These are phyloP conservation scores for Dryadula phaetusa DNA, from an alignment of 2,888 invertebrate species.

Conservation along the genomic window DNA sequence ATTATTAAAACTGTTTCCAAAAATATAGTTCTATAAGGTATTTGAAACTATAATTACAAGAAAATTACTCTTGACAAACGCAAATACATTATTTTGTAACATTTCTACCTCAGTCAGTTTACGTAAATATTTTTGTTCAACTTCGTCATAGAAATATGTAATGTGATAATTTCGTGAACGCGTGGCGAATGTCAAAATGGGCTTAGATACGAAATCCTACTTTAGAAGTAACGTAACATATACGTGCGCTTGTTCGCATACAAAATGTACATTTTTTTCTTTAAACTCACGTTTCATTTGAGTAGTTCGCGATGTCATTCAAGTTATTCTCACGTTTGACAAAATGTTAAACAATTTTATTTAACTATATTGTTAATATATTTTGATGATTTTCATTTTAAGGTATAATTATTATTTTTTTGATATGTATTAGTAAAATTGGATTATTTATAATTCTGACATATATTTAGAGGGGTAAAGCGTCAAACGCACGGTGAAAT, in stretches of 20 bases:
- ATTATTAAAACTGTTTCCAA: too few species aligned
- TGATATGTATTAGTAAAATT: too few species aligned
- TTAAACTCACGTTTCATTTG: conserved; percentile 45
- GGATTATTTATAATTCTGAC: too few species aligned
- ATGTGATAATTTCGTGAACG: conserved; percentile 36
- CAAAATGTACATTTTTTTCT: conserved; percentile 46
- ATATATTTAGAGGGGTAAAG: too few species aligned
- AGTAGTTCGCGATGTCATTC: conserved; percentile 48
- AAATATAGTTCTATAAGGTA: too few species aligned
- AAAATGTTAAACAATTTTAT: conserved; percentile 27
- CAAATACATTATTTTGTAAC: neutral
- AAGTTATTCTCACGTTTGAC: conserved; percentile 51
- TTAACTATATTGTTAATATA: neutral
- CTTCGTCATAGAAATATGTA: conserved; percentile 25
- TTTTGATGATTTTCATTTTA: too few species aligned
- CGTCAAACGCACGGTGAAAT: too few species aligned
- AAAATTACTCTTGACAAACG: too few species aligned
- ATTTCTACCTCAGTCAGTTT: neutral
- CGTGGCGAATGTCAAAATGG: conserved; percentile 37
- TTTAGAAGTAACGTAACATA: conserved; percentile 43
- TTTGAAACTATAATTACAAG: too few species aligned
- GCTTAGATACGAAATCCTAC: conserved; percentile 29
- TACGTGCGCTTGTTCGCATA: conserved; percentile 45
- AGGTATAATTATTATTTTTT: too few species aligned
- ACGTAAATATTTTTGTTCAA: conserved; percentile 13